Percentiles rank a stretch among this genome's conserved stretches.
phyloP scores from a whole-genome alignment of 64 coral and sea anemone species.

The Acropora yongei region DNA sequence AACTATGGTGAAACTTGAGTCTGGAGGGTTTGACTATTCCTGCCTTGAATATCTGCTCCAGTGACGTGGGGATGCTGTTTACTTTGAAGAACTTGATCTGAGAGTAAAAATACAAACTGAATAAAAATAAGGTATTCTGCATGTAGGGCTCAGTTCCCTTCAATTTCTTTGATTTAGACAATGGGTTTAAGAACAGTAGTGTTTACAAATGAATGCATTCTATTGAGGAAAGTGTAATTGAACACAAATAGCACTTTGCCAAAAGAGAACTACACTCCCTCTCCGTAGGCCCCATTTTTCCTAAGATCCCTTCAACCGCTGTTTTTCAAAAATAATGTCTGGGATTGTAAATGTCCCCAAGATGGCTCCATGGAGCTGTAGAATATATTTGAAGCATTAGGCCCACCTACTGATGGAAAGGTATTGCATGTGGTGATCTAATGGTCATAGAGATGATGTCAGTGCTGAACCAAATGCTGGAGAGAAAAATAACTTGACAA shows the following conservation, averaged over 20 bases:
- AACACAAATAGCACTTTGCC: too few relatives aligned
- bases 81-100: slow-evolving; percentile 23
- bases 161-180: not conserved
- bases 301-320: too few relatives aligned
- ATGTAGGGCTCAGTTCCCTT: too few relatives aligned
- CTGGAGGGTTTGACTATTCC: not conserved
- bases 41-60: slow-evolving; percentile 40
- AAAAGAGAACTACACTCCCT: too few relatives aligned
- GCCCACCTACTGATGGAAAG: not conserved
- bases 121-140: not conserved
- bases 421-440: not conserved
- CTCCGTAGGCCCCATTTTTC: too few relatives aligned
- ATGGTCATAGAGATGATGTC: too few relatives aligned
- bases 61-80: not conserved
- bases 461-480: too few relatives aligned
- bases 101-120: not conserved
- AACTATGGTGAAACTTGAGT: slow-evolving; percentile 45
- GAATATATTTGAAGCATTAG: not conserved
- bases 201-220: too few relatives aligned
- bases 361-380: not conserved
- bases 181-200: too few relatives aligned
- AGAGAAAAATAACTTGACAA: not conserved
- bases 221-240: too few relatives aligned
- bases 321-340: not conserved
- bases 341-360: not conserved